A percentile compares a stretch with the other conserved stretches of the same genome.
phyloP scores from a whole-genome alignment of 2,113 vertebrate genomes.

The Burhinus oedicnemus region DNA sequence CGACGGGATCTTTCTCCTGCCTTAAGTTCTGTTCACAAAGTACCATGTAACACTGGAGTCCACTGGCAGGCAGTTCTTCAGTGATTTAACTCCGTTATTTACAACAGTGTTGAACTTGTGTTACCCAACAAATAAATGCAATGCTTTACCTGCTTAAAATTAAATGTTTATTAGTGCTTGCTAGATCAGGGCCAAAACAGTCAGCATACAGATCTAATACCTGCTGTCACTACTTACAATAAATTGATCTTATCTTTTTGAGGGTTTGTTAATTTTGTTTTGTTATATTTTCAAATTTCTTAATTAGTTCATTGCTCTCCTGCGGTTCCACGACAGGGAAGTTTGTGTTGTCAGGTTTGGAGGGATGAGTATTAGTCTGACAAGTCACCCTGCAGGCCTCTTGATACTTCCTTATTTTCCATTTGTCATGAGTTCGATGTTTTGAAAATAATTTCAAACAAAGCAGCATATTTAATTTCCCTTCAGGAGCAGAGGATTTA shows the following conservation, averaged over 20 bases:
- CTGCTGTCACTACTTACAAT: neutral
- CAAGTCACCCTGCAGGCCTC: neutral
- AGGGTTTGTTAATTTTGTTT: neutral
- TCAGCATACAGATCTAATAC: neutral
- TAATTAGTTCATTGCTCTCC: neutral
- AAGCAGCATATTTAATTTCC: neutral
- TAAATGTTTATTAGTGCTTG: neutral
- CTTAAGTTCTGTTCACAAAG: neutral
- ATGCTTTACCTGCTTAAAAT: neutral
- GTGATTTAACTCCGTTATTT: neutral
- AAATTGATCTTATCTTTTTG: neutral
- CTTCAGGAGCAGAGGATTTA: neutral
- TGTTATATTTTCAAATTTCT: neutral
- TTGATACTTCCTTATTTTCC: neutral
- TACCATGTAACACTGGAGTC: fast-evolving
- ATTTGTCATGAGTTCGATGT: neutral
- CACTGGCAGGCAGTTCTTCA: neutral
- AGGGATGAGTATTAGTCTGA: neutral
- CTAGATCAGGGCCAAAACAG: neutral
- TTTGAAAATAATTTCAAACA: constrained; percentile 1
- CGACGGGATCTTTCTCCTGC: neutral
- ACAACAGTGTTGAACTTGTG: neutral
- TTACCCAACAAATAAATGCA: neutral
- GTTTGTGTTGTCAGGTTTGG: neutral
- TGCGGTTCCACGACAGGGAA: neutral